phyloP scores from a whole-genome alignment of 2,113 vertebrate species.

The Isurus oxyrinchus region DNA sequence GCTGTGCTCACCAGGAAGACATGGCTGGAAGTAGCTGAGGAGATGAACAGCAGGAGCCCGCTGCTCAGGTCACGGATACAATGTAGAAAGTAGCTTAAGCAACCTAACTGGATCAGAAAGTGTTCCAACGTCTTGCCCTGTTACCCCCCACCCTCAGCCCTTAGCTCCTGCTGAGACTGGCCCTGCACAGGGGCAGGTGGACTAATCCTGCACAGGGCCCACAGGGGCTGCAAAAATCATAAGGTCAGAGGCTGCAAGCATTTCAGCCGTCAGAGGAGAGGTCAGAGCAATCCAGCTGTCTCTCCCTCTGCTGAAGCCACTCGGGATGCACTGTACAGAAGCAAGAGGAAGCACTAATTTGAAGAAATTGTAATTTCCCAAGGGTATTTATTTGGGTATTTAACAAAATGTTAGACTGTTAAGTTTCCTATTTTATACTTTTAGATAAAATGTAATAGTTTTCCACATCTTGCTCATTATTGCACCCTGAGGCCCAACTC shows the following conservation, averaged over 20 bases:
- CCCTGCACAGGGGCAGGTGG: neutral
- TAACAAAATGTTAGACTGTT: neutral
- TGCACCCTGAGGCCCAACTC: neutral
- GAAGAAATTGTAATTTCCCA: neutral
- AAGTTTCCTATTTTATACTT: neutral
- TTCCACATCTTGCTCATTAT: neutral
- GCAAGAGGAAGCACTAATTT: neutral
- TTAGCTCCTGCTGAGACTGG: too few species aligned
- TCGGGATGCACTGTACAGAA: neutral
- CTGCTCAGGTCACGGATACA: neutral
- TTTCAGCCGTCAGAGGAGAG: neutral
- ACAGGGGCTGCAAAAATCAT: neutral
- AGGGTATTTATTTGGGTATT: neutral
- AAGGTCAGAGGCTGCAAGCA: neutral
- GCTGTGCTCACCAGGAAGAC: neutral
- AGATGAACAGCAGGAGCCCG: neutral
- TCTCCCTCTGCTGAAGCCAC: neutral
- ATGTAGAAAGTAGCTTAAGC: neutral
- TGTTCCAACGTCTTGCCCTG: neutral
- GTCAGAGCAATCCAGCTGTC: neutral
- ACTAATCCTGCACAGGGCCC: neutral
- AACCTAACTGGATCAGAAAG: neutral
- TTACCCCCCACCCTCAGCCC: too few species aligned
- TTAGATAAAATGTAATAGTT: neutral
- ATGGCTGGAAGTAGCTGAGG: neutral